Evolutionary conservation across 92 coral and sea anemone genomes (phyloP), one percentile per base, ranked within the genome.

Genomic region (Meandrina meandrites): DNA sequence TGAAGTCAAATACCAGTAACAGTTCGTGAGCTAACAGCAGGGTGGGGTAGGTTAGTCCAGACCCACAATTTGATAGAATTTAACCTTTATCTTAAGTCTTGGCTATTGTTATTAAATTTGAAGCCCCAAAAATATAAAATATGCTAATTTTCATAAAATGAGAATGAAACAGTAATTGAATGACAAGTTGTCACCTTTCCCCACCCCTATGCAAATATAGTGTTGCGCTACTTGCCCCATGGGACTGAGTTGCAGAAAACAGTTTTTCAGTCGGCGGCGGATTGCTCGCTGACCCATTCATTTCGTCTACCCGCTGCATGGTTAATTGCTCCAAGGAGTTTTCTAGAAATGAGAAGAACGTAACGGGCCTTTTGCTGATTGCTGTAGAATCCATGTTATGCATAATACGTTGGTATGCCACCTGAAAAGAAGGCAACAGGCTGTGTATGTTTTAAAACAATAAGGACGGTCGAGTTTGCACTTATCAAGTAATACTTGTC

Each of bases 281-380:
- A 9, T 35, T 15, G 34, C 34, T 66, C 71, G 24, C 17, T 70
- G 51, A 71, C 22, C 70, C 79, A 71, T 83, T 70, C 85, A 81
- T 67, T 27, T 45, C 2, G 1, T n/a, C 73, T 35, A 5, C 34
- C 34, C 40, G 76, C n/a, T 10, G 64, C 69, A 51, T 28, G 13
- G 22, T 36, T 21, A 17, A 10, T 21, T 21, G 34, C 50, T 12
- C 28, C 34, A 35, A 32, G 53, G 79, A 50, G 53, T 51, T 83
- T 83, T 83, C 86, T 72, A 72, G 86, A 83, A 83, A 32, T 35
- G 69, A 51, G 4, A 18, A n/a, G 22, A 24, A 64, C 64, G 58
- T 67, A 8, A 64, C 31, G 1, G 30, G 17, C 24, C 51, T 71
- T 50, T 50, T 32, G 47, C 22, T 45, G 13, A 45, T 21, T 17